phyloP scores from a whole-genome alignment of 2,797 vertebrate genomes.

The Rhinophrynus dorsalis region DNA sequence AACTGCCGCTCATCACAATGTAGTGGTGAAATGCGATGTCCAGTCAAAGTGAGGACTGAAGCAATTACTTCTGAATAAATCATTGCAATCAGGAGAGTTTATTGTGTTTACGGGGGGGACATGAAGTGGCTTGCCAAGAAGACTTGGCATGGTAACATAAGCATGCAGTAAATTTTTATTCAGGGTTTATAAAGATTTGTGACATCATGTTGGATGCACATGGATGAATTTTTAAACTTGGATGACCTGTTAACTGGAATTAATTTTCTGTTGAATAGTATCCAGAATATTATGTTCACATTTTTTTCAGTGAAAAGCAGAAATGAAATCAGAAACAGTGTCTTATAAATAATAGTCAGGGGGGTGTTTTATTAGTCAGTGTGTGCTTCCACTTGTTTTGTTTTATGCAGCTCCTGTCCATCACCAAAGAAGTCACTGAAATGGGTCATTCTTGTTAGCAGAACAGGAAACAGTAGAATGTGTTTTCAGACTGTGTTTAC shows the following conservation, averaged over 20 bases:
- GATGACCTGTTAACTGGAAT: constrained; percentile 48
- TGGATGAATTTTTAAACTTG: constrained; percentile 45
- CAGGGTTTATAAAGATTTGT: constrained; percentile 39
- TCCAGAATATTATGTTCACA: constrained; percentile 39
- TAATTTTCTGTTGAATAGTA: constrained; percentile 44
- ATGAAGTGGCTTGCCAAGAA: constrained; percentile 25
- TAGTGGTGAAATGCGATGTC: constrained; percentile 8
- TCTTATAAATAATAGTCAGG: constrained; percentile 36
- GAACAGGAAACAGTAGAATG: constrained; percentile 11
- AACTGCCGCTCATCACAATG: constrained; percentile 11
- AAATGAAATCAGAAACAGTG: constrained; percentile 39
- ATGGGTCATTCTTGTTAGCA: constrained; percentile 8
- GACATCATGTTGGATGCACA: constrained; percentile 47
- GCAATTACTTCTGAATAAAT: constrained; percentile 30
- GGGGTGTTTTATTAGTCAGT: constrained; percentile 35
- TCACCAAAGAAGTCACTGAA: constrained; percentile 15
- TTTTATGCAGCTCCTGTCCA: constrained; percentile 31
- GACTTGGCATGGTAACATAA: constrained; percentile 32
- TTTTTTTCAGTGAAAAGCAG: constrained; percentile 29
- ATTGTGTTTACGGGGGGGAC: constrained; percentile 42
- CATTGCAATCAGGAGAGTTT: constrained; percentile 31
- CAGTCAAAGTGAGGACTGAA: constrained; percentile 16
- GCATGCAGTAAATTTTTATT: constrained; percentile 39
- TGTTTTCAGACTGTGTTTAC: constrained; percentile 19
- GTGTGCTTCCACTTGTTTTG: constrained; percentile 31